Evolutionary conservation across 2,888 invertebrate species (phyloP).

Genomic region (Epinotia nisella): DNA sequence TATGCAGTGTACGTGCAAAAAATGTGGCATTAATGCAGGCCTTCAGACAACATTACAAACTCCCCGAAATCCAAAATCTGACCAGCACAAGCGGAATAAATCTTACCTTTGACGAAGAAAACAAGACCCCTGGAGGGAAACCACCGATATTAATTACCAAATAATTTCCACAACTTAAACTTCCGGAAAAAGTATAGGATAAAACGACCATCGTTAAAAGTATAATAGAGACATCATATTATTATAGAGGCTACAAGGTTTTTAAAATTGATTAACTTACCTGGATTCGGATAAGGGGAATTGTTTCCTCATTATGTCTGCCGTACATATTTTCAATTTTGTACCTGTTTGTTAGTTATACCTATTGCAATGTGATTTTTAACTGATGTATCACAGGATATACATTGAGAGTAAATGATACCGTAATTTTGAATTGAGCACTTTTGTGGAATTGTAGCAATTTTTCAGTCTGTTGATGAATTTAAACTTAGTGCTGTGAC

Average conservation of each 20-base stretch:
- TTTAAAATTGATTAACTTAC: slow-evolving; percentile 60
- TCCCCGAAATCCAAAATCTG: slow-evolving; percentile 11
- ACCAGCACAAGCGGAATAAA: background rate
- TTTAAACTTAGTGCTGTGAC: background rate
- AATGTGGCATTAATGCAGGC: background rate
- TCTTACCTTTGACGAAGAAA: slow-evolving; percentile 18
- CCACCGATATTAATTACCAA: slow-evolving; percentile 20
- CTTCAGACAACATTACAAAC: background rate
- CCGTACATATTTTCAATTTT: slow-evolving; percentile 66
- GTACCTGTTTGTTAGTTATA: slow-evolving; percentile 44
- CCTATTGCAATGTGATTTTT: background rate
- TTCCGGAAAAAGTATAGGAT: background rate
- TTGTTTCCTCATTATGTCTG: slow-evolving; percentile 73
- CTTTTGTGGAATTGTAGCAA: background rate
- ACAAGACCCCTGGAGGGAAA: background rate
- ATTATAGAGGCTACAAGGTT: background rate
- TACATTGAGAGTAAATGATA: slow-evolving; percentile 53
- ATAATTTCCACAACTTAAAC: background rate
- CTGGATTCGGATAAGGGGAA: slow-evolving; percentile 80
- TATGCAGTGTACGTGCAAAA: background rate
- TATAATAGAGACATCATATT: background rate
- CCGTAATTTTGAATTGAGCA: background rate
- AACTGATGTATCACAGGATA: slow-evolving; percentile 58
- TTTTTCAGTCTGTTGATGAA: background rate
- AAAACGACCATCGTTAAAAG: background rate